phyloP scores from a whole-genome alignment of 2,888 invertebrate species.

The Helleia helle region DNA sequence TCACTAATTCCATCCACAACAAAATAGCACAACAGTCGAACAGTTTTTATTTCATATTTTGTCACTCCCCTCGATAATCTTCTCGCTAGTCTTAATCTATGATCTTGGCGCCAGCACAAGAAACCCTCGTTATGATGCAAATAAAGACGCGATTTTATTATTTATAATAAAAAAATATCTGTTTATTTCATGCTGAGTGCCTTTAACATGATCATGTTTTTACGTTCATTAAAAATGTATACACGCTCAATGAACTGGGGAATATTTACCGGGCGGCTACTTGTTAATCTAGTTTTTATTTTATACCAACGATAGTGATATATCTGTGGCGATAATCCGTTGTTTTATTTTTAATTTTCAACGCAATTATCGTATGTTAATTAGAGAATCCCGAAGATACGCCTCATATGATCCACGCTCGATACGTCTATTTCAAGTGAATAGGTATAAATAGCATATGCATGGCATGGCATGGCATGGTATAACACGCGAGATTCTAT shows the following conservation, averaged over 20 bases:
- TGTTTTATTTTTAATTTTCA: conserved; percentile 16
- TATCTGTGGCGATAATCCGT: conserved; percentile 10
- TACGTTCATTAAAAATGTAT: conserved; percentile 4
- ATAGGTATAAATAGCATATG: neutral
- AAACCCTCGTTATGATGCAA: no score
- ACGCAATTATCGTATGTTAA: conserved; percentile 35
- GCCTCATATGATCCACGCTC: conserved; percentile 39
- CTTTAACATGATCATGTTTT: neutral
- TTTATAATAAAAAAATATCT: conserved; percentile 1
- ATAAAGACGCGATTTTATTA: neutral
- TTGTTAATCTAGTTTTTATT: conserved; percentile 8
- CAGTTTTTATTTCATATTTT: no score
- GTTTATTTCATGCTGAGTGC: conserved; percentile 2
- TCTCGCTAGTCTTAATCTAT: no score
- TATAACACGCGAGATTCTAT: neutral
- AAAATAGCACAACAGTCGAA: no score
- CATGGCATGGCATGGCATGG: neutral
- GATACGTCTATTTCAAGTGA: neutral
- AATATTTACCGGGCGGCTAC: neutral
- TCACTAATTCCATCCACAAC: no score
- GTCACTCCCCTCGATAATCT: no score
- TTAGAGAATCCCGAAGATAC: conserved; percentile 29
- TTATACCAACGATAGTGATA: conserved; percentile 2
- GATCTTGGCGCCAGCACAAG: no score
- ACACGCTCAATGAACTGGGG: conserved; percentile 1